Conservation (phyloP, 2,113 vertebrate genomes). For the Chloebia gouldiae region DNA sequence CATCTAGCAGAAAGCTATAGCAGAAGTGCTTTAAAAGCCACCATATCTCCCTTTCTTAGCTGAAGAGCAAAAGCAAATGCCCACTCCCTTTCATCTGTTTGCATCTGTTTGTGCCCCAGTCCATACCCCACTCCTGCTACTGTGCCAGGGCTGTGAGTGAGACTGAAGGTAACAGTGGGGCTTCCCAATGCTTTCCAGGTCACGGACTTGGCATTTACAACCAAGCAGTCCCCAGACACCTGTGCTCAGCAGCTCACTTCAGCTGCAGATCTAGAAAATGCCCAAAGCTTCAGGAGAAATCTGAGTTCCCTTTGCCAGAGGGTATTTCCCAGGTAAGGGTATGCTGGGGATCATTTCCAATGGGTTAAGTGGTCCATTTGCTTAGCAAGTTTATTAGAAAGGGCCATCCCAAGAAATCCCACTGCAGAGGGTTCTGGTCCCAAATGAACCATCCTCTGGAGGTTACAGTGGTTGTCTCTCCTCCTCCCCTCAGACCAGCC, state of each 20-base stretch:
- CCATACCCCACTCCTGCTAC: not conserved
- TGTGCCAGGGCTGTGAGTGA: not conserved
- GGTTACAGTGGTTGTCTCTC: not conserved
- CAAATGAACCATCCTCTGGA: not conserved
- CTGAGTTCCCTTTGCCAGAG: not conserved
- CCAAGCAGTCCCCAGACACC: accelerated
- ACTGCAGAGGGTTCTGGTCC: not conserved
- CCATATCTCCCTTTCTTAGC: not conserved
- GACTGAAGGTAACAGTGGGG: not conserved
- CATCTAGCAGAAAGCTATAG: not conserved
- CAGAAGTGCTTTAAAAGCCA: not conserved
- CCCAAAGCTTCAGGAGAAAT: not conserved
- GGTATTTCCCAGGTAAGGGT: not conserved
- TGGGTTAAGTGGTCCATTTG: not conserved
- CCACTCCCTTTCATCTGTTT: not conserved
- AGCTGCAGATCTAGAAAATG: not conserved
- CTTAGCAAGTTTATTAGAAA: not conserved
- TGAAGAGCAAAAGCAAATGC: not conserved
- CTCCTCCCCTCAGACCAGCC: slow-evolving; percentile 65
- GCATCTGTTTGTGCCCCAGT: not conserved
- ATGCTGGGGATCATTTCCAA: not conserved
- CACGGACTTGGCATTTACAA: not conserved
- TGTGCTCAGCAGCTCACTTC: not conserved
- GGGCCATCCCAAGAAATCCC: not conserved
- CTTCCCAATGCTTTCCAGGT: not conserved